Base-by-base conservation (phyloP, 2,113 vertebrate genomes). In the Coptodon bakossiorum region DNA sequence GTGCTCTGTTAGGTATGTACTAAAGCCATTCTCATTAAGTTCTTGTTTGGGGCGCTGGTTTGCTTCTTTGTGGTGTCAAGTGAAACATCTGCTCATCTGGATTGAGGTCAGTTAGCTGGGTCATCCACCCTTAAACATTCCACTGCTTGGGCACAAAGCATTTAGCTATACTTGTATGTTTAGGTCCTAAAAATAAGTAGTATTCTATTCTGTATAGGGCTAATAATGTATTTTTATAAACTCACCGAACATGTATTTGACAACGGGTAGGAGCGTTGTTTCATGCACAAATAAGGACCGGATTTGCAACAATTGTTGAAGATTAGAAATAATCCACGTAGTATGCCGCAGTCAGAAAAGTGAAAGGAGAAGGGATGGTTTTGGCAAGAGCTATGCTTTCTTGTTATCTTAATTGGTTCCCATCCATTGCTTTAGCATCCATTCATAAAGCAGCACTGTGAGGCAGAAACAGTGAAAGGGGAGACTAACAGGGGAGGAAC, bases 391-490 rank as follows among this genome's bases (percentile, higher is more conserved):
- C 45, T 66, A 38, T 52, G 61, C 40, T 52, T 61, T 85, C 29
- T 85, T 84, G 71, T 78, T 59, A 87, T 89, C 82, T 78, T 87
- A 92, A 89, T 86, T 92, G 87, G 59, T 85, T 90, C 36, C 71
- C 80, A 61, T 79, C 73, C 78, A 48, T 68, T 86, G 71, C 53
- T 85, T 86, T 50, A 71, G 79, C 19, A 73, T 82, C 68, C 12
- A 61, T 88, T 86, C 61, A 73, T 48, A 56, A 66, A 43, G 84
- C 53, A 56, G 34, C 29, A 68, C 76, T 48, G 29, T 86, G 50
- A 66, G 85, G 54, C 24, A 34, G 83, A 61, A 40, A 66, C 10
- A 2, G 27, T 53, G 19, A 63, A 40, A 66, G n/a, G 16, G 6
- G 4, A 50, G 45, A 56, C 61, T 4, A 87, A 85, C 17, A 27